Percentiles rank a stretch among this genome's conserved stretches.
These are phyloP conservation scores for Chaetodon auriga DNA, from an alignment of 2,113 vertebrate species.

Conservation along the genomic window DNA sequence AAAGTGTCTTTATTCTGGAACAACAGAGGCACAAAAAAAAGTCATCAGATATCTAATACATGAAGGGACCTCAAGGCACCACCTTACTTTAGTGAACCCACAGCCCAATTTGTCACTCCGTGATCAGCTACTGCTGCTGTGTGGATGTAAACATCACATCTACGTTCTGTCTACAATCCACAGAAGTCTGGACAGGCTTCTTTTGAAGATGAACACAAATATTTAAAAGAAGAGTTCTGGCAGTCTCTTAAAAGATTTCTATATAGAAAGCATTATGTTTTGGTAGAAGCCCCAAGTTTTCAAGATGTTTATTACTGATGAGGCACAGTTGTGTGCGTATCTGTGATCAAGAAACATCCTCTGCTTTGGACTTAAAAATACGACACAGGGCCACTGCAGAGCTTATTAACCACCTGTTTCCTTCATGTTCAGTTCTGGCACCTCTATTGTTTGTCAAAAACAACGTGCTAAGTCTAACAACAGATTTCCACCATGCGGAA, in stretches of 20 bases:
- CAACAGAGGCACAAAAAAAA: neutral
- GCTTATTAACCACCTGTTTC: neutral
- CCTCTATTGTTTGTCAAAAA: neutral
- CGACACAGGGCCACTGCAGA: neutral
- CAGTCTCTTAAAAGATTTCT: neutral
- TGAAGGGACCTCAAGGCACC: neutral
- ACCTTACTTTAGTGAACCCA: constrained; percentile 1
- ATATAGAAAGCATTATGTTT: neutral
- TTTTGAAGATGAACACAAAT: constrained; percentile 42
- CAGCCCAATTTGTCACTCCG: constrained; percentile 19
- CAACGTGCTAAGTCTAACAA: neutral
- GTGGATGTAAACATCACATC: constrained; percentile 23
- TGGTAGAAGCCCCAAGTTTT: neutral
- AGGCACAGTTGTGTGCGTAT: neutral
- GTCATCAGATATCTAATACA: neutral
- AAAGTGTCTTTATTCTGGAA: neutral
- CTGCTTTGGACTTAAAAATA: neutral
- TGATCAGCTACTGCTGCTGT: constrained; percentile 17
- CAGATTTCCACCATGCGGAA: neutral
- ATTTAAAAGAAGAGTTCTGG: constrained; percentile 6
- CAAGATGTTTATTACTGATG: neutral
- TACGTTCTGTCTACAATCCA: constrained; percentile 9
- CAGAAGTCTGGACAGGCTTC: neutral
- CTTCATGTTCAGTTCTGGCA: too few relatives aligned
- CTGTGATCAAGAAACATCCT: neutral